These are phyloP conservation scores for Poecilia gillii DNA, from an alignment of 2,797 vertebrate species.

Conservation along the genomic window DNA sequence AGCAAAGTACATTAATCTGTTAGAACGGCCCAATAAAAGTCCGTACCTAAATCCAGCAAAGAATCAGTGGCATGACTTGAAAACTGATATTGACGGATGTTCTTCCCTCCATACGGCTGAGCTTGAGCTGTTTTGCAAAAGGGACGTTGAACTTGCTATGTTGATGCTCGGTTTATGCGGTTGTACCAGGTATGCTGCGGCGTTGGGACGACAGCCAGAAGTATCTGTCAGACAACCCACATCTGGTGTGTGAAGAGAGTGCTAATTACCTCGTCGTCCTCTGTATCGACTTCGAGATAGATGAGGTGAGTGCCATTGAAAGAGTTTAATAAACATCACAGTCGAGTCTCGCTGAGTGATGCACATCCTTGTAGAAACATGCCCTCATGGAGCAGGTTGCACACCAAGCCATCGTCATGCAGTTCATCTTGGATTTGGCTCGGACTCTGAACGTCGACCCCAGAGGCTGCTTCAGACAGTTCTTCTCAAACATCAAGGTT, in stretches of 20 bases:
- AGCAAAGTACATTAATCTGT: neutral
- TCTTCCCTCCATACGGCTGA: neutral
- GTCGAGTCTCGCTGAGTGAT: neutral
- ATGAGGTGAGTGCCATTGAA: constrained; percentile 81
- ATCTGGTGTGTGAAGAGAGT: constrained; percentile 90
- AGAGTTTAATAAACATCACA: rapidly evolving
- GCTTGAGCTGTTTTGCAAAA: neutral
- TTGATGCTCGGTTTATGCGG: constrained; percentile 1
- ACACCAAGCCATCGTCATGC: constrained; percentile 93
- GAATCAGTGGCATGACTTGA: neutral
- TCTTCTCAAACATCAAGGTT: constrained; percentile 93
- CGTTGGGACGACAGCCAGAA: constrained; percentile 96
- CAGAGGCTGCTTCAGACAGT: constrained; percentile 89
- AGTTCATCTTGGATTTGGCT: constrained; percentile 90
- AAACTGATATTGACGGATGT: neutral
- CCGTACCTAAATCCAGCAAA: neutral
- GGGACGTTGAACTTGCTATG: no score
- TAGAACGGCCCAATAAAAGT: neutral
- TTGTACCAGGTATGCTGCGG: constrained; percentile 84
- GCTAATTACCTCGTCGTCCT: constrained; percentile 90
- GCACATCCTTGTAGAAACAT: constrained; percentile 81
- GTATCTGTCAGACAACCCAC: constrained; percentile 86
- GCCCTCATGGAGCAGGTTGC: constrained; percentile 92
- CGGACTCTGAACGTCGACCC: constrained; percentile 87
- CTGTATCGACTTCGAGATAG: constrained; percentile 90